These are phyloP conservation scores for Helleia helle DNA, from an alignment of 2,888 invertebrate species.

Conservation along the genomic window DNA sequence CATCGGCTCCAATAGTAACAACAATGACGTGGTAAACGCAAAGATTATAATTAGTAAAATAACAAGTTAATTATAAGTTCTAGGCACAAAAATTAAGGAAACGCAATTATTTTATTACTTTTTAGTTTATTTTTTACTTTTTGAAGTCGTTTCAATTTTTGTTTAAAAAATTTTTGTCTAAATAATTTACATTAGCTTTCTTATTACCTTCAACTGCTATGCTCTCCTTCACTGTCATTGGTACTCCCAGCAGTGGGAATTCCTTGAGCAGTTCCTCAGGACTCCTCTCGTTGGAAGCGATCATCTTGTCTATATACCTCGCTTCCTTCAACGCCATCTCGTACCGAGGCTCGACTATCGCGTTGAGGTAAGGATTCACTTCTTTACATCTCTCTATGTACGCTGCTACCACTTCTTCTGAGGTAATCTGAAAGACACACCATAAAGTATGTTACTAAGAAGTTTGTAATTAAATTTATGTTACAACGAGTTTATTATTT, in stretches of 20 bases:
- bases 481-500: no score
- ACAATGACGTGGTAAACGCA: no score
- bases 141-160: no score
- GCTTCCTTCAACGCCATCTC: constrained; percentile 84
- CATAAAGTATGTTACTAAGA: no score
- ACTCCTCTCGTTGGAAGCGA: constrained; percentile 69
- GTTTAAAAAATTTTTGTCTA: no score
- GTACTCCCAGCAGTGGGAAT: constrained; percentile 87
- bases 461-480: no score
- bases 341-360: constrained; percentile 85
- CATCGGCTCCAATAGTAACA: no score
- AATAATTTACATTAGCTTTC: background rate
- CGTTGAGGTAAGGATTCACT: constrained; percentile 86
- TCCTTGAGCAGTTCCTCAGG: constrained; percentile 77
- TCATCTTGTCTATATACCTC: constrained; percentile 78
- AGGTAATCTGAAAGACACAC: constrained; percentile 74
- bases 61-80: no score
- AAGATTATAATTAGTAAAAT: no score
- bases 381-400: constrained; percentile 84
- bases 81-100: no score
- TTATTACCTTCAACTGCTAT: constrained; percentile 81
- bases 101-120: no score
- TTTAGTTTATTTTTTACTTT: no score
- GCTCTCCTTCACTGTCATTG: constrained; percentile 89
- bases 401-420: constrained; percentile 79